phyloP scores from a whole-genome alignment of 2,888 invertebrate genomes.

The Barypeithes pellucidus region DNA sequence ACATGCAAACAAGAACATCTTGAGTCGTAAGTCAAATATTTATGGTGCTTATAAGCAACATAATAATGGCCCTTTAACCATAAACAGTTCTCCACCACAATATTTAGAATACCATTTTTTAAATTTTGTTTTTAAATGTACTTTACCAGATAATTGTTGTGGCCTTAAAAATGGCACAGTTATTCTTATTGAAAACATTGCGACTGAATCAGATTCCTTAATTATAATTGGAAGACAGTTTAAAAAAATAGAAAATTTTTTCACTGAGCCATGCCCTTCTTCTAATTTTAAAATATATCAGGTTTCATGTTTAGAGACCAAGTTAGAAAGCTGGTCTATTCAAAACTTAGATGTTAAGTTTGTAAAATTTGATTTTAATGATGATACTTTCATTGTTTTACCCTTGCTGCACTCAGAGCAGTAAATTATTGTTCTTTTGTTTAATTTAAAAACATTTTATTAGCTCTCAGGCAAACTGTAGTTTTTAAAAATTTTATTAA shows the following conservation, averaged over 20 bases:
- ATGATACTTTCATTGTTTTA: not conserved
- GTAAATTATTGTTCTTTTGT: no score
- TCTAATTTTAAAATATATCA: not conserved
- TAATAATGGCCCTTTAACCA: not conserved
- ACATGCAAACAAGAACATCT: constrained; percentile 2
- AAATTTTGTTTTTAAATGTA: not conserved
- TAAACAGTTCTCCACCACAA: not conserved
- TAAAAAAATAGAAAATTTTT: not conserved
- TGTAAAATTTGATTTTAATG: not conserved
- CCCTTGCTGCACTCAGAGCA: not conserved
- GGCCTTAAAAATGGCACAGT: not conserved
- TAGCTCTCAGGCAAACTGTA: not conserved
- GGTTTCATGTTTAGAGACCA: not conserved
- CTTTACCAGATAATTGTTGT: not conserved
- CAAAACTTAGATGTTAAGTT: not conserved
- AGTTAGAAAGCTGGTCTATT: not conserved
- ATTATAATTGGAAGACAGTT: not conserved
- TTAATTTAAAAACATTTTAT: not conserved
- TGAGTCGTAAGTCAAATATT: not conserved
- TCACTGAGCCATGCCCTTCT: not conserved
- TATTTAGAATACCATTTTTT: constrained; percentile 4
- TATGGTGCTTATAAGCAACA: constrained; percentile 8
- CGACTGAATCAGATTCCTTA: not conserved
- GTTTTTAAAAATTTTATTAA: not conserved
- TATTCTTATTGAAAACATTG: not conserved